Percentiles rank a stretch among this genome's conserved stretches.
phyloP scores from a whole-genome alignment of 2,888 invertebrate species.

The Ectobius pallidus region DNA sequence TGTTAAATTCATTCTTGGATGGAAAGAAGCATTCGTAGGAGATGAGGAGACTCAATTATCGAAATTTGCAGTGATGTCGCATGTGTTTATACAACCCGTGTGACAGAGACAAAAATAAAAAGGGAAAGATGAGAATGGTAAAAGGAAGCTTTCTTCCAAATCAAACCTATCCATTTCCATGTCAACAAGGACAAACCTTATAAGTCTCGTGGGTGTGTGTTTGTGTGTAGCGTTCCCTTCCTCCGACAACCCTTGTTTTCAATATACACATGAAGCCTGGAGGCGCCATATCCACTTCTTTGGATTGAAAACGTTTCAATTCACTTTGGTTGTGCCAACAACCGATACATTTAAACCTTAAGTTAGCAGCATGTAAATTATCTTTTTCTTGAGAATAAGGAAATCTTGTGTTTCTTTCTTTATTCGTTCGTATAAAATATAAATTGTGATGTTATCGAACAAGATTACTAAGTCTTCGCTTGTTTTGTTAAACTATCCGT shows the following conservation, averaged over 20 bases:
- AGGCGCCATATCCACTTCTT: slow-evolving; percentile 23
- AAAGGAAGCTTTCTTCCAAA: slow-evolving; percentile 30
- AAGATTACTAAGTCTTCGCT: too few species aligned
- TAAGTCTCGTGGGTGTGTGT: slow-evolving; percentile 20
- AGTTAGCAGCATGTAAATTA: not conserved
- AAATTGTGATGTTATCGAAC: too few species aligned
- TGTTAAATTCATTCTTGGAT: too few species aligned
- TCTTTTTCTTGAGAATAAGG: not conserved
- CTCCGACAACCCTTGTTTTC: not conserved
- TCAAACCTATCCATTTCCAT: slow-evolving; percentile 36
- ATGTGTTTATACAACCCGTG: too few species aligned
- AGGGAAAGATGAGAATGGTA: not conserved
- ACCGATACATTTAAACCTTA: not conserved
- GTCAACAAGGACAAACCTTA: slow-evolving; percentile 23
- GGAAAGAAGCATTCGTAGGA: too few species aligned
- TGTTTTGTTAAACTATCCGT: too few species aligned
- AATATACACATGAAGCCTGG: slow-evolving; percentile 11
- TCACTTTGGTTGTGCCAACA: slow-evolving; percentile 11
- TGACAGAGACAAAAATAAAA: not conserved
- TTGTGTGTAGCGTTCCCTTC: not conserved
- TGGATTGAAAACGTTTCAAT: slow-evolving; percentile 33
- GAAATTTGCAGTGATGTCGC: too few species aligned
- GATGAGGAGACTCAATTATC: too few species aligned
- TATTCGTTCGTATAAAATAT: too few species aligned
- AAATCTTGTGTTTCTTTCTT: not conserved